These are phyloP conservation scores for Hypercompe scribonia DNA, from an alignment of 2,888 invertebrate species.

Conservation along the genomic window DNA sequence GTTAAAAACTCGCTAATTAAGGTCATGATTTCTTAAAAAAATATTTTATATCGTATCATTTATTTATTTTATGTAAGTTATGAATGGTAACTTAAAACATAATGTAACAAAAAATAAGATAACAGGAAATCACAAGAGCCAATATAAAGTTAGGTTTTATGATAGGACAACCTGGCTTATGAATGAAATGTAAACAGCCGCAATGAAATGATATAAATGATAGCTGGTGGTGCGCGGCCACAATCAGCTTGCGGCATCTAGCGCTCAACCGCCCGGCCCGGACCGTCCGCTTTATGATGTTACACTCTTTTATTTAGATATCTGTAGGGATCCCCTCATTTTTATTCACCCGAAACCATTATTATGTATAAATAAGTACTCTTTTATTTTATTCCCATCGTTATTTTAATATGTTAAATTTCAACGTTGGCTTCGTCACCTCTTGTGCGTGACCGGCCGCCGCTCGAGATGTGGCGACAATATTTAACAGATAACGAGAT, in stretches of 20 bases:
- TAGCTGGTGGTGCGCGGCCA: slow-evolving; percentile 66
- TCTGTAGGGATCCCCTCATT: slow-evolving; percentile 81
- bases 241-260: slow-evolving; percentile 82
- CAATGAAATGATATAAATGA: slow-evolving; percentile 84
- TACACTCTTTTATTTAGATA: slow-evolving; percentile 83
- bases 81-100: slow-evolving; percentile 28
- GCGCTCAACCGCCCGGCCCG: slow-evolving; percentile 52
- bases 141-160: slow-evolving; percentile 67
- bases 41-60: not conserved
- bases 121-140: slow-evolving; percentile 56
- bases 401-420: slow-evolving; percentile 79
- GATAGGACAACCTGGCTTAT: slow-evolving; percentile 74
- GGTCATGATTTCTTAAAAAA: not conserved
- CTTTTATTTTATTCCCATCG: slow-evolving; percentile 82
- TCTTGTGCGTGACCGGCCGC: slow-evolving; percentile 65
- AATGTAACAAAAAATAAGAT: not conserved
- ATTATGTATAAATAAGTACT: slow-evolving; percentile 83
- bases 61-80: not conserved
- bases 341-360: slow-evolving; percentile 81
- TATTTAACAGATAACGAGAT: slow-evolving; percentile 81
- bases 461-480: slow-evolving; percentile 78
- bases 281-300: slow-evolving; percentile 74
- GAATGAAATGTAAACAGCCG: slow-evolving; percentile 84
- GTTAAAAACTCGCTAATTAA: slow-evolving; percentile 12
- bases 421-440: slow-evolving; percentile 78